Evolutionary conservation across 2,113 vertebrate species (phyloP).

Genomic region (Eidolon helvum): DNA sequence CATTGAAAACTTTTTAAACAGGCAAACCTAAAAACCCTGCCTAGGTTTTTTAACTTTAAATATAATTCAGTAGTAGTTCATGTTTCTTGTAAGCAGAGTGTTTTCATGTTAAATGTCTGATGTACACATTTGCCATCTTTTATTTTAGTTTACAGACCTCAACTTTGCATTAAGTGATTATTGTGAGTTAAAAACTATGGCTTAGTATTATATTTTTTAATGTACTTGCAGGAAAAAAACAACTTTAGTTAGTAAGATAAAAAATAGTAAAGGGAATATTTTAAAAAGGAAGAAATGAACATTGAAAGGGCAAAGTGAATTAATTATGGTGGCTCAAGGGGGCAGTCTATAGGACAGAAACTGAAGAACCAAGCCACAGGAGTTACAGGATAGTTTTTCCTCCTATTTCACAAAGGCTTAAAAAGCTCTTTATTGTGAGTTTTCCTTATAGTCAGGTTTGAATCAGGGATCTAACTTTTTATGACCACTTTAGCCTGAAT

Average conservation of each 20-base stretch:
- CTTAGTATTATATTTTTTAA: background rate
- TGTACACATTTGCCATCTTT: background rate
- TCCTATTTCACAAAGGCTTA: background rate
- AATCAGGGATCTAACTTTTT: background rate
- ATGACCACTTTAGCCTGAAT: background rate
- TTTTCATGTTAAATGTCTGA: background rate
- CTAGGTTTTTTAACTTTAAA: background rate
- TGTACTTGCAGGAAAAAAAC: background rate
- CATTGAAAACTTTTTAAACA: background rate
- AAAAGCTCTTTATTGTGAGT: background rate
- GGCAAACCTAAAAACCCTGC: background rate
- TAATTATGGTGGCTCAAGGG: background rate
- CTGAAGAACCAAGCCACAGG: background rate
- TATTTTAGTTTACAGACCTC: slow-evolving; percentile 19
- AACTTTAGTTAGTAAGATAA: background rate
- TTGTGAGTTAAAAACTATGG: background rate
- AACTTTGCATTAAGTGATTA: background rate
- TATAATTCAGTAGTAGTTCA: background rate
- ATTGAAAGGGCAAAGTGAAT: background rate
- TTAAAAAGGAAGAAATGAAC: background rate
- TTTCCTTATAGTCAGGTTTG: background rate
- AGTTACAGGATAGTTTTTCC: background rate
- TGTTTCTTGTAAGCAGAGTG: background rate
- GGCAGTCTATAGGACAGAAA: background rate
- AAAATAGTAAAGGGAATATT: background rate